These are phyloP conservation scores for roundworm (Caenorhabditis elegans) DNA, from an alignment of 1,140 invertebrate species.

Conservation along the genomic window DNA sequence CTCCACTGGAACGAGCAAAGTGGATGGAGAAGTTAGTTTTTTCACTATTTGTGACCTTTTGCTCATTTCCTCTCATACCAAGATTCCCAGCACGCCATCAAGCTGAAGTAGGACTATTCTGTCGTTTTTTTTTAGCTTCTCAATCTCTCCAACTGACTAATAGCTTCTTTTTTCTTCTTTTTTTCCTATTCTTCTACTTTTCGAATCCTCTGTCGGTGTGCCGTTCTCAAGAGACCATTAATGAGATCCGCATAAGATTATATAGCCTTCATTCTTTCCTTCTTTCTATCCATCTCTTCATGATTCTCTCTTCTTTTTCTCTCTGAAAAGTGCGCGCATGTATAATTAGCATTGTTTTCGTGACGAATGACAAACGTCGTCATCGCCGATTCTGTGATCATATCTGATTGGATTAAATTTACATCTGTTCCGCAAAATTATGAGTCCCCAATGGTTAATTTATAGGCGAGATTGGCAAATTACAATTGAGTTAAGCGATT, in stretches of 20 bases:
- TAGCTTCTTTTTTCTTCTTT: not conserved
- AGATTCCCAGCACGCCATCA: not conserved
- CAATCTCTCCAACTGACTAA: not conserved
- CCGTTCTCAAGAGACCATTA: conserved; percentile 18
- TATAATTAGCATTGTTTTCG: conserved; percentile 29
- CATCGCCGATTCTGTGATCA: not conserved
- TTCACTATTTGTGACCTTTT: not conserved
- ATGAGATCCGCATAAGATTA: conserved; percentile 30
- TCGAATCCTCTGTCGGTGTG: not conserved
- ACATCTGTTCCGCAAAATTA: conserved; percentile 6
- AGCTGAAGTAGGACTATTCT: not conserved
- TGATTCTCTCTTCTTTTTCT: not conserved
- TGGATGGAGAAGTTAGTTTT: conserved; percentile 64
- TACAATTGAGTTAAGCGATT: too few relatives aligned
- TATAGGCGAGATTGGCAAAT: not conserved
- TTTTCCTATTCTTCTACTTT: conserved; percentile 3
- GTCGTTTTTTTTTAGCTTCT: not conserved
- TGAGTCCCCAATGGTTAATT: not conserved
- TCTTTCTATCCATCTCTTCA: not conserved
- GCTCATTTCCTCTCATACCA: not conserved
- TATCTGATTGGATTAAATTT: not conserved
- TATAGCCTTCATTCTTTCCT: not conserved
- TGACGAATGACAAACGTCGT: conserved; percentile 3
- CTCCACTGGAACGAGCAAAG: conserved; percentile 52
- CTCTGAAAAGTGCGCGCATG: not conserved